Base-by-base conservation (phyloP, 2,113 vertebrate genomes). In the Platichthys flesus region DNA sequence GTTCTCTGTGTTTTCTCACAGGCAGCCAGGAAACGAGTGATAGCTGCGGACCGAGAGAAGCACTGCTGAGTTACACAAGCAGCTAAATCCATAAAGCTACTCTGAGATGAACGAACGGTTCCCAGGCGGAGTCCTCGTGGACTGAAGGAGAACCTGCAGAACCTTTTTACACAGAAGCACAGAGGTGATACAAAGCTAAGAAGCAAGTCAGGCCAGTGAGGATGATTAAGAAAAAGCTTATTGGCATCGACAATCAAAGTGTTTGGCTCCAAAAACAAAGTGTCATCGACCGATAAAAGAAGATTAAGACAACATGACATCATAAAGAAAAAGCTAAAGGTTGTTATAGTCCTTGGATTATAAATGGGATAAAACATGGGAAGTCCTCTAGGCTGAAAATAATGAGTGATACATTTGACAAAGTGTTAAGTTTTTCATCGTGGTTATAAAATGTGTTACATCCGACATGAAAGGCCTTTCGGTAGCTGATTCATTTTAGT, bases 111-210 rank as follows among this genome's bases (percentile, higher is more conserved):
- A 67, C 83, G 55, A 74, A 82, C 76, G 55, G 66, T 20, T 77
- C 28, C 74, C 51, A 9, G 0, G 61, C 26, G 0, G 57, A 66
- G 74, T 59, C 80, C 69, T 59, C 21, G 18, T 31, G 37, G 71
- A 60, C 55, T 18, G 3, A 65, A 72, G 67, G 61, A 64, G 77
- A 62, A 56, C 65, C 63, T 68, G 37, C 18, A 56, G 79, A 88
- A 63, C 67, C 62, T 65, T 66, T 65, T 10, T 1, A 70, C 84
- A 88, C 75, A 65, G 83, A 90, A 91, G 91, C 89, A 90, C 84
- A 73, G 82, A 86, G 86, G 87, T 86, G 89, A 88, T 84, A 83
- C 61, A 89, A 87, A 89, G 85, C 76, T 84, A 68, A 57, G 77
- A 82, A 74, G 81, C 55, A 35, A 67, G 73, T 85, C 68, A 80